phyloP scores from a whole-genome alignment of 2,888 invertebrate species.

The Nematopogon swammerdamellus region DNA sequence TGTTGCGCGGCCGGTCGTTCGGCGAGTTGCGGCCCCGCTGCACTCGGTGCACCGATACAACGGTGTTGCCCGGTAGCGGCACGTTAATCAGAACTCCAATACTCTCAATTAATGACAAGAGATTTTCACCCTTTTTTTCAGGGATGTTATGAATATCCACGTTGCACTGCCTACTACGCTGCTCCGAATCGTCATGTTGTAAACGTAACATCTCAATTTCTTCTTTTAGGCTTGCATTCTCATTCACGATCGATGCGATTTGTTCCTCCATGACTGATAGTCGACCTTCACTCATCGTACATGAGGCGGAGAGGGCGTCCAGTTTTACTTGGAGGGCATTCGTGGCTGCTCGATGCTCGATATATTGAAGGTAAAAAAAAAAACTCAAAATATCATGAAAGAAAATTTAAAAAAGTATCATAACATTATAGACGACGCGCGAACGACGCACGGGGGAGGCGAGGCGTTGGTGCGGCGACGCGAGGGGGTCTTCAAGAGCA shows the following conservation, averaged over 20 bases:
- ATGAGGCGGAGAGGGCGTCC: neutral
- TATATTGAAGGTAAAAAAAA: no score
- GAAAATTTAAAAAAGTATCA: no score
- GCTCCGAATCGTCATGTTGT: conserved; percentile 2
- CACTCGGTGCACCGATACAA: conserved; percentile 4
- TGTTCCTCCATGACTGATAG: neutral
- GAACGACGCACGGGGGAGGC: no score
- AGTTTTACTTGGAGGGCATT: neutral
- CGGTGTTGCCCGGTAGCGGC: neutral
- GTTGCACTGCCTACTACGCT: conserved; percentile 5
- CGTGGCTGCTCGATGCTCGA: neutral
- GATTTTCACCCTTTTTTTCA: conserved; percentile 6
- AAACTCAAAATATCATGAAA: no score
- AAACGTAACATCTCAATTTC: neutral
- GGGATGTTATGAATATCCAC: conserved; percentile 9
- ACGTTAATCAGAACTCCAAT: conserved; percentile 4
- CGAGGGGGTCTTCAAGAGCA: no score
- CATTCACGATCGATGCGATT: neutral
- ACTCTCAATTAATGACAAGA: neutral
- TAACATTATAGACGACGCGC: no score
- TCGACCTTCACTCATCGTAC: no score
- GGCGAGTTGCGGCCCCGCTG: neutral
- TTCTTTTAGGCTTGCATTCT: neutral
- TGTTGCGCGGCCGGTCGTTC: conserved; percentile 7
- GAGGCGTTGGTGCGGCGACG: no score